These are phyloP conservation scores for Acanthoscelides obtectus DNA, from an alignment of 2,888 invertebrate species.

Conservation along the genomic window DNA sequence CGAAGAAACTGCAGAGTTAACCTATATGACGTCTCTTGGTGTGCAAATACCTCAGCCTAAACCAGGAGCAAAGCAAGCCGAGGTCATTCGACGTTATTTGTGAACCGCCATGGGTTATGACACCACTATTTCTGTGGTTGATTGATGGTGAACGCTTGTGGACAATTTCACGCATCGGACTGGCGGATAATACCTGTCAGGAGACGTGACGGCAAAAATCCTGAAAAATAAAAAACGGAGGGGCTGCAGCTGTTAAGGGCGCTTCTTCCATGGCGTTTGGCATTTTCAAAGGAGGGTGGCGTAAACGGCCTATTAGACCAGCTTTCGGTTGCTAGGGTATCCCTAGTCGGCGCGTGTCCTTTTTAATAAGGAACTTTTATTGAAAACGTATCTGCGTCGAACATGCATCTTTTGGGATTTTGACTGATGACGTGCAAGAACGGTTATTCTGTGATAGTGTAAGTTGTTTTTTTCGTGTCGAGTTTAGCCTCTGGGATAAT, in stretches of 20 bases:
- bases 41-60: too few relatives aligned
- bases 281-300: not conserved
- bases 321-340: not conserved
- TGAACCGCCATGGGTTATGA: not conserved
- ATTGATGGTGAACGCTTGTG: not conserved
- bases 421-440: not conserved
- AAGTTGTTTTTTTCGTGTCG: too few relatives aligned
- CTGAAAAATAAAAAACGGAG: not conserved
- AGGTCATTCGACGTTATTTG: not conserved
- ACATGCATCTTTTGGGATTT: not conserved
- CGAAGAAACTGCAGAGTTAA: too few relatives aligned
- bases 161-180: not conserved
- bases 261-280: not conserved
- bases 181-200: not conserved
- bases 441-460: not conserved
- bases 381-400: not conserved
- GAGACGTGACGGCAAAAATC: not conserved
- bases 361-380: not conserved
- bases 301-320: not conserved
- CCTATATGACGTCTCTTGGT: too few relatives aligned
- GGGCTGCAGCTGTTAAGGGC: not conserved
- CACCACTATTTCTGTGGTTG: not conserved
- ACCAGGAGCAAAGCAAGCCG: not conserved
- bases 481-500: too few relatives aligned
- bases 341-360: not conserved